Evolutionary conservation across 2,888 invertebrate species (phyloP).

Genomic region (Tupiocoris notatus): DNA sequence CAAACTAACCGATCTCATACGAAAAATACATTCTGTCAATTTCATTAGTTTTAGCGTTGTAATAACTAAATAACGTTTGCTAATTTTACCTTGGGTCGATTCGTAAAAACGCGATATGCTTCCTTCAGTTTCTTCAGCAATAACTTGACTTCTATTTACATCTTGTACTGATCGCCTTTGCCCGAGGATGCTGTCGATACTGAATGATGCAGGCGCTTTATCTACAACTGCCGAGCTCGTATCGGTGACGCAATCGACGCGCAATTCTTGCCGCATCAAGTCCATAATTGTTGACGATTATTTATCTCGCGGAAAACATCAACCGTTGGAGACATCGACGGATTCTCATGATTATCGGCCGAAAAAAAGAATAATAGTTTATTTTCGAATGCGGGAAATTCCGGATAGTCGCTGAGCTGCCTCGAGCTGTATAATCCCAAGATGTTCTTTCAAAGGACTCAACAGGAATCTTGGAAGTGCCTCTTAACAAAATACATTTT

Average conservation of each 20-base stretch:
- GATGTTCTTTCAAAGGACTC: constrained; percentile 12
- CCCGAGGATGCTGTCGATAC: constrained; percentile 61
- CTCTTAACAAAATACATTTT: constrained; percentile 29
- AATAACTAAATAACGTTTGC: too few species aligned
- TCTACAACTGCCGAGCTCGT: background rate
- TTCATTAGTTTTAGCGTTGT: too few species aligned
- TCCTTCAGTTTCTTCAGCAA: background rate
- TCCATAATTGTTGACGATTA: too few species aligned
- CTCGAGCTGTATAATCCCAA: background rate
- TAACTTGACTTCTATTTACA: background rate
- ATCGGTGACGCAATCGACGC: background rate
- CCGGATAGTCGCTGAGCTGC: background rate
- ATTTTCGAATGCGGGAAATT: background rate
- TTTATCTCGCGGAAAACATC: too few species aligned
- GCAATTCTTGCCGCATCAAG: too few species aligned
- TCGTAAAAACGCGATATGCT: too few species aligned
- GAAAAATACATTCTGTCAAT: too few species aligned
- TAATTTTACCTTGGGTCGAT: too few species aligned
- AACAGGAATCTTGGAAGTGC: constrained; percentile 1
- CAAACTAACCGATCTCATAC: too few species aligned
- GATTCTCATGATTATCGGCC: too few species aligned
- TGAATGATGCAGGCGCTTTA: constrained; percentile 52
- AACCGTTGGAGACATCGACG: too few species aligned
- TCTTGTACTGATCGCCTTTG: constrained; percentile 49
- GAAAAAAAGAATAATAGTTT: background rate